These are phyloP conservation scores for Brachionus koreanus DNA, from an alignment of 1,140 invertebrate species.

Conservation along the genomic window DNA sequence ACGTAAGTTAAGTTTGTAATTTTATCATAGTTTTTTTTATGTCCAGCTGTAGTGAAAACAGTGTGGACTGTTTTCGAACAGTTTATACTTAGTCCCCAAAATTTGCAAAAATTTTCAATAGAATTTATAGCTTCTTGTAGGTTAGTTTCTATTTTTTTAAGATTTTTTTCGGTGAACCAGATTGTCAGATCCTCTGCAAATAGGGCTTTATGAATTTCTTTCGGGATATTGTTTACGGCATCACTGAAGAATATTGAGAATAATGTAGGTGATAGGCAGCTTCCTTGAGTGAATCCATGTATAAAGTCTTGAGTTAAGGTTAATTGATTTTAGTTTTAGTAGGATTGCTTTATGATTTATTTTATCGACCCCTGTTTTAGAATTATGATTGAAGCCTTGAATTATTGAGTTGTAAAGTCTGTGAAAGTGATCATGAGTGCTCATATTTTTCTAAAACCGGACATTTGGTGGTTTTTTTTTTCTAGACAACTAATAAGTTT, in stretches of 20 bases:
- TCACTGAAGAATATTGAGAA: neutral
- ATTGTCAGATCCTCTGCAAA: neutral
- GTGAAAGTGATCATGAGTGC: neutral
- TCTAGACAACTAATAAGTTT: neutral
- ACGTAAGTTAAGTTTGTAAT: too few species aligned
- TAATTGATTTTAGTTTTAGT: neutral
- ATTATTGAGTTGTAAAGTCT: neutral
- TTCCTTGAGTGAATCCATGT: neutral
- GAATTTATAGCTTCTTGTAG: too few species aligned
- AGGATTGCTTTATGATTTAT: neutral
- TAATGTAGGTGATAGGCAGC: neutral
- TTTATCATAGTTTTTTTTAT: too few species aligned
- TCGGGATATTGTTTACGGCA: neutral
- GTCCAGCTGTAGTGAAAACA: too few species aligned
- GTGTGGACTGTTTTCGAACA: too few species aligned
- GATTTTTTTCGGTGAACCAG: neutral
- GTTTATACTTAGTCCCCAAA: too few species aligned
- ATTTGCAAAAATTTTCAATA: too few species aligned
- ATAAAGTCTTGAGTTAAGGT: neutral
- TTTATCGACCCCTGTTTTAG: neutral
- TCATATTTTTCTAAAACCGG: neutral
- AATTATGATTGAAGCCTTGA: neutral
- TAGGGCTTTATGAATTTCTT: neutral
- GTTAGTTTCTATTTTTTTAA: too few species aligned
- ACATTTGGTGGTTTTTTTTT: neutral